phyloP scores from a whole-genome alignment of 2,113 vertebrate species.

The Xiphophorus maculatus region DNA sequence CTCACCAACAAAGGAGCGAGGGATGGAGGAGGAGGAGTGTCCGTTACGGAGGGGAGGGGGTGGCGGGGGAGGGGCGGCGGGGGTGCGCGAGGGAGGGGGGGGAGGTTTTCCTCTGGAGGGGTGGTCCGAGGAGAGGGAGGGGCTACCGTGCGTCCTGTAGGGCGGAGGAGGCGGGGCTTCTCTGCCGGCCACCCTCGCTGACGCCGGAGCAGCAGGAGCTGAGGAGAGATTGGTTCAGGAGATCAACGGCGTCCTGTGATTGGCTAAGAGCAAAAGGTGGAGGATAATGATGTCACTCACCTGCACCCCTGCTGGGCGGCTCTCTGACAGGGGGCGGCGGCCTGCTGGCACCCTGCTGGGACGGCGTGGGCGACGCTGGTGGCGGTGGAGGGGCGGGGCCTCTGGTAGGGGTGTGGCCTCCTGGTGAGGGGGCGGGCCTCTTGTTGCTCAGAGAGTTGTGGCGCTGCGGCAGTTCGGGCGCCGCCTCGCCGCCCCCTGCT shows the following conservation, averaged over 20 bases:
- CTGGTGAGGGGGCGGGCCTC: constrained; percentile 78
- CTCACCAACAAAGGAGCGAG: constrained; percentile 90
- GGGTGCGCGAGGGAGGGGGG: constrained; percentile 82
- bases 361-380: constrained; percentile 68
- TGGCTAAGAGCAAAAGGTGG: neutral
- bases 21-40: constrained; percentile 84
- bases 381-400: constrained; percentile 77
- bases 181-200: constrained; percentile 79
- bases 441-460: constrained; percentile 93
- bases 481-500: constrained; percentile 75
- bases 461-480: constrained; percentile 90
- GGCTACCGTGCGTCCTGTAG: constrained; percentile 83
- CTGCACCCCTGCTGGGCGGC: constrained; percentile 69
- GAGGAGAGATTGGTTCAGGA: constrained; percentile 18
- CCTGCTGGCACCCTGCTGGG: constrained; percentile 69
- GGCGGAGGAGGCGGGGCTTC: constrained; percentile 90
- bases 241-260: neutral
- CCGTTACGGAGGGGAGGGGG: constrained; percentile 90
- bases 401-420: constrained; percentile 84
- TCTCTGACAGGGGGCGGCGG: constrained; percentile 69
- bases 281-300: constrained; percentile 46
- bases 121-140: constrained; percentile 74
- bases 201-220: constrained; percentile 79
- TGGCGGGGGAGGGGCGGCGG: constrained; percentile 86
- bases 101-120: constrained; percentile 88